Evolutionary conservation across 2,113 vertebrate genomes (phyloP), one percentile per base, ranked within the genome.

Genomic region (Jaculus jaculus): DNA sequence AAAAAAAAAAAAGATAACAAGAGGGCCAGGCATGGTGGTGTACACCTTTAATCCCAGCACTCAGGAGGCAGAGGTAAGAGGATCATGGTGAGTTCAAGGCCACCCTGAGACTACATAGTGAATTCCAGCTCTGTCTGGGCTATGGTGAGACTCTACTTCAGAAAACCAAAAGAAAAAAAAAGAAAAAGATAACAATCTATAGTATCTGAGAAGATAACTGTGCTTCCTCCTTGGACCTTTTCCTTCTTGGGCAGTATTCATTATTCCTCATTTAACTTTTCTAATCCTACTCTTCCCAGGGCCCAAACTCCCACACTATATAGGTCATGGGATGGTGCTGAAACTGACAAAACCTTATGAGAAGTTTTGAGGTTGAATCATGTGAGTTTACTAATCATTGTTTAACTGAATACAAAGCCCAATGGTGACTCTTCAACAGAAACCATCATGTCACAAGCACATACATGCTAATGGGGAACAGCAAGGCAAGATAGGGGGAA

Each of bases 301-400:
- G 21, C 13, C 17, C 13, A 61, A 60, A 51, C 3, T 75, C 4
- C 0, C 54, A 10, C 24, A 1, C 23, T 2, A 12, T 2, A 12
- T 3, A 91, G 47, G 37, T 92, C 34, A 81, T 84, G 23, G 78
- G 23, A 63, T 73, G 69, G 17, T 47, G 12, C 21, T 58, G 42
- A 66, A 86, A 84, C 17, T 30, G 30, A 39, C 51, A 68, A 84
- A 81, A n/a, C 61, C 77, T 79, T 81, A 78, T 89, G 7, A 89
- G 11, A 39, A 47, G 8, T 95, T 82, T 61, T 92, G 80, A 82
- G 5, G 1, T 72, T 78, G 42, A 90, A 61, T 21, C 18, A 21
- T 21, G 18, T 16, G 34, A 71, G 23, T 54, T 84, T 60, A 69
- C 34, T 94, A 51, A 65, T 72, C 32, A 86, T 23, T 83, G 32